Base-by-base conservation (phyloP, 53 echinoderm and acorn worm genomes). In the Arbacia lixula region DNA sequence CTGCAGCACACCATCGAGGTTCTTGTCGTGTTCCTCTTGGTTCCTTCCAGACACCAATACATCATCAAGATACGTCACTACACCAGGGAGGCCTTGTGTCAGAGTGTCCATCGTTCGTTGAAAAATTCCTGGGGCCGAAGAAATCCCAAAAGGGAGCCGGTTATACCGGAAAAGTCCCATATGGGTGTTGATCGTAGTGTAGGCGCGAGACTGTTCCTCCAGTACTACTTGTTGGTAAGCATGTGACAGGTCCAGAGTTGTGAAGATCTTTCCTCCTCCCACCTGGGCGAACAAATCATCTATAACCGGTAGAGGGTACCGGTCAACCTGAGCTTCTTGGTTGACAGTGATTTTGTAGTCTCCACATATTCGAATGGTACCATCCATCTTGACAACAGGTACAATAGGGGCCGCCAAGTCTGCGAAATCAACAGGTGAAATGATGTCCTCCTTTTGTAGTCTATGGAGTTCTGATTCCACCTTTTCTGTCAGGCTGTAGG, bases 121-220 rank as follows among this genome's bases (percentile, higher is more conserved):
- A 66, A 89, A 95, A 5, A 95, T 92, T 1, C 72, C 87, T 14
- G 90, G 92, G 54, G 93, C 78, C 17, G 95, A 94, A 17, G 87
- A 86, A n/a, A 91, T 54, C 10, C 94, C 91, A 60, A 89, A 91
- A 10, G 67, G 58, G 20, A 89, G 83, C 32, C 87, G 27, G 38
- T 91, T 94, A 20, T 78, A 86, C 12, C 42, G 12, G 26, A 84
- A 95, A 2, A 95, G 84, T 20, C 89, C 89, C 24, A 76, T 88
- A 40, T 87, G 91, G 8, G 91, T 94, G 41, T 86, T 94, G 52
- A 94, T 83, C 12, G 66, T 66, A 12, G 38, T 4, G 6, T 12
- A 71, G 5, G 24, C 31, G 10, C 50, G 2, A 2, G 72, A 71
- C 2, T 26, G 46, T 4, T 76, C 66, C 9, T 87, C 80, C 28